Conservation (phyloP, 2,888 invertebrate species). For the Branchinecta sandiegonensis region DNA sequence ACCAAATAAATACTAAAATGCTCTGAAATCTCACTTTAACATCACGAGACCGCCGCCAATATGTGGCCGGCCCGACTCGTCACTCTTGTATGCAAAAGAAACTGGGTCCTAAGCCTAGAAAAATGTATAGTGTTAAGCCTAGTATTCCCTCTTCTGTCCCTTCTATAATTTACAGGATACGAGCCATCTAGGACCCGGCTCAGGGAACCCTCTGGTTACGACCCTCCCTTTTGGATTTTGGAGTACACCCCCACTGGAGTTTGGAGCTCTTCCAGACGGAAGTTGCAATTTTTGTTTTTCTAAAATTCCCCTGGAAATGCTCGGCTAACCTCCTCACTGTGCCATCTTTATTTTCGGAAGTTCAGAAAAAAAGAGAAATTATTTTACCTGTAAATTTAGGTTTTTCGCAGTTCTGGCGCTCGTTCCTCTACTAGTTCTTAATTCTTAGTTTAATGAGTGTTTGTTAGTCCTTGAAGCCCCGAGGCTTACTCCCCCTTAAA, state of each 20-base stretch:
- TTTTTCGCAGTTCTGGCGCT: conserved; percentile 3
- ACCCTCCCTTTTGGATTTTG: neutral
- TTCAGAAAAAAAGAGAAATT: too few relatives aligned
- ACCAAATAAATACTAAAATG: too few relatives aligned
- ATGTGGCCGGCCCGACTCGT: too few relatives aligned
- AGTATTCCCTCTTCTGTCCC: neutral
- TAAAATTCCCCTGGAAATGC: conserved; percentile 2
- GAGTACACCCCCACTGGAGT: neutral
- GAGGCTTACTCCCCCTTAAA: too few relatives aligned
- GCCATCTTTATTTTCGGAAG: neutral
- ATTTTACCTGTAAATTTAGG: neutral
- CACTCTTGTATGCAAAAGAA: too few relatives aligned
- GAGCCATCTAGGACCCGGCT: neutral
- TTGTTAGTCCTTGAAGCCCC: too few relatives aligned
- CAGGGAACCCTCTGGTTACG: neutral
- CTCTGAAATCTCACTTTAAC: too few relatives aligned
- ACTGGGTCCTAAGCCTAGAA: too few relatives aligned
- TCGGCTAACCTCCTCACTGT: conserved; percentile 3
- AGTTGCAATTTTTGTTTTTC: neutral
- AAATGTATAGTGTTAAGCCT: too few relatives aligned
- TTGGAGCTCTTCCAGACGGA: neutral
- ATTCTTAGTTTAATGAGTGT: neutral
- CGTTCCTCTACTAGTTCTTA: neutral
- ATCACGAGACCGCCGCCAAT: too few relatives aligned
- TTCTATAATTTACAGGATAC: conserved; percentile 13